phyloP scores from a whole-genome alignment of 1,140 invertebrate genomes.

The Drosophila jambulina region DNA sequence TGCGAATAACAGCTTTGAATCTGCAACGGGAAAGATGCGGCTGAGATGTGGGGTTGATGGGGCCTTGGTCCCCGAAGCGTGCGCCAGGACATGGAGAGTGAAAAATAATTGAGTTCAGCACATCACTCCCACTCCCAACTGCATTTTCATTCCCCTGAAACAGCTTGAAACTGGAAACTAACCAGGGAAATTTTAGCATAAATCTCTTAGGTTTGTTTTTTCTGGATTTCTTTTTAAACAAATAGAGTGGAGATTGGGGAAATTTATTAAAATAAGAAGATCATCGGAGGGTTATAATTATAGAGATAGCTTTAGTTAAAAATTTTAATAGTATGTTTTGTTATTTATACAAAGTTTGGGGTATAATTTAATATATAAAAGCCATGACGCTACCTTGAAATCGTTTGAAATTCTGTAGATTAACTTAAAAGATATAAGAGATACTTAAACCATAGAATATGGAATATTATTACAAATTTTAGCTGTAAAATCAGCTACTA shows the following conservation, averaged over 20 bases:
- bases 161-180: slow-evolving; percentile 3
- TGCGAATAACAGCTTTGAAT: slow-evolving; percentile 15
- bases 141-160: slow-evolving; percentile 1
- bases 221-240: background rate
- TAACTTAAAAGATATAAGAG: no score
- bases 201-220: background rate
- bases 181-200: background rate
- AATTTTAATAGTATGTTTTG: no score
- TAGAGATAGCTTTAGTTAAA: no score
- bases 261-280: background rate
- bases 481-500: no score
- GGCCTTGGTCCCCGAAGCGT: slow-evolving; percentile 5
- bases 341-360: no score
- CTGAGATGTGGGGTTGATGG: no score
- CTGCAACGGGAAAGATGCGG: background rate
- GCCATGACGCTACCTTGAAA: no score
- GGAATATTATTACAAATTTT: no score
- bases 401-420: no score
- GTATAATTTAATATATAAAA: no score
- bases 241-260: background rate
- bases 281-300: no score
- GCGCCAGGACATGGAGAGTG: slow-evolving; percentile 26
- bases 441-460: no score
- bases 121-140: background rate
- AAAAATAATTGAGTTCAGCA: slow-evolving; percentile 31